Base-by-base conservation (phyloP, 2,888 invertebrate species). In the Rhingia campestris region DNA sequence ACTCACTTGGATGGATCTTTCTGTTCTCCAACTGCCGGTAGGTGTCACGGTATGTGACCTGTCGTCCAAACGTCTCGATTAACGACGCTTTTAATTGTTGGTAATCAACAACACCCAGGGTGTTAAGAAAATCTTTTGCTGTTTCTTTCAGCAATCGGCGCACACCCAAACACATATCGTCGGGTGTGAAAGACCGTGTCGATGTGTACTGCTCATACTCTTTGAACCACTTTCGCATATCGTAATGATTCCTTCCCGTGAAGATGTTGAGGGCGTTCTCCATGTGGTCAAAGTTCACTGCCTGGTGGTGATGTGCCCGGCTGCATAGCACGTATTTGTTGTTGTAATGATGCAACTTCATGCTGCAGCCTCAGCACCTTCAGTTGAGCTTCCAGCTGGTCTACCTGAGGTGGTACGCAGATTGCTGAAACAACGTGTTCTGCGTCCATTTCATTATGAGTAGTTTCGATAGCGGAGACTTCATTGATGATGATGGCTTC, bases 191-290 rank as follows among this genome's bases (percentile, higher is more conserved):
- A 5, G 43, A 43, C 14, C 53, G 54, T 14, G 33, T 67, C 4
- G 12, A 39, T 1, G 66, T 7, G 7, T 67, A 67, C 14, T 12
- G n/a, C 41, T 58, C 70, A 33, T 59, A 70, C 9, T 70, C 51
- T 0, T 3, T 4, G 9, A 72, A 59, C 70, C 61, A 61, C 5
- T 59, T 61, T 4, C 59, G 43, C 33, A 72, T 43, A 4, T 61
- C 41, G 14, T 33, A 35, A 6, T 39, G 9, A 7, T 49, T n/a
- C 32, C 22, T 53, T 0, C 56, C 56, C 2, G 30, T 56, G 12
- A 54, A 69, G n/a, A n/a, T 0, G 5, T 58, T 58, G 0, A 58
- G 30, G 0, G 58, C 22, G 6, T 37, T 47, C 4, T 69, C 58
- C 30, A 69, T 7, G 7, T 69, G 56, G 0, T 56, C 45, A 6